Conservation (phyloP, 2,113 vertebrate genomes). For the Nannobrachium achirus region DNA sequence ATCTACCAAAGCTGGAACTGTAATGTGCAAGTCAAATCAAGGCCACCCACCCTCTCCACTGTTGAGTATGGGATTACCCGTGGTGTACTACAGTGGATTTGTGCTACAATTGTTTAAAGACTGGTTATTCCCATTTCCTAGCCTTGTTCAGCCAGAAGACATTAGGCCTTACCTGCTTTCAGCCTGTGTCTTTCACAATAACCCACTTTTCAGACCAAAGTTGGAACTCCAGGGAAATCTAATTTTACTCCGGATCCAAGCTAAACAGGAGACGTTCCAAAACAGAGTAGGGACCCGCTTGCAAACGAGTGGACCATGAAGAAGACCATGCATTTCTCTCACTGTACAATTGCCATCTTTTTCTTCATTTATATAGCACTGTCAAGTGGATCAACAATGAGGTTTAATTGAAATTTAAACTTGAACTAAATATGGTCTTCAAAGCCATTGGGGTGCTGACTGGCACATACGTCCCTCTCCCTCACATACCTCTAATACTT, state of each 20-base stretch:
- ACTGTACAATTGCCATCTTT: too few relatives aligned
- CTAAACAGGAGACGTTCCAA: constrained; percentile 7
- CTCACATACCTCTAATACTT: background rate
- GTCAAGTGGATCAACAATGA: too few relatives aligned
- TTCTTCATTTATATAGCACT: too few relatives aligned
- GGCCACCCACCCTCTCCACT: too few relatives aligned
- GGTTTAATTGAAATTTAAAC: too few relatives aligned
- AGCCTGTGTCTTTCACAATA: constrained; percentile 13
- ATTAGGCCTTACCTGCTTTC: background rate
- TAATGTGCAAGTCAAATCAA: too few relatives aligned
- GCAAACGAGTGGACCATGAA: too few relatives aligned
- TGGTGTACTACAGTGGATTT: background rate
- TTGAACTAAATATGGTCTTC: background rate
- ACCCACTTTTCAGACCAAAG: constrained; percentile 40
- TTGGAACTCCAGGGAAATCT: constrained; percentile 37
- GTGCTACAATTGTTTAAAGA: background rate
- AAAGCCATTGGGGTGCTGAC: background rate
- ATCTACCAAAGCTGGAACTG: too few relatives aligned
- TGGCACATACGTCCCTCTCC: too few relatives aligned
- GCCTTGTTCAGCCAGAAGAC: background rate
- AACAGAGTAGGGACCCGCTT: background rate
- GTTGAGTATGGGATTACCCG: too few relatives aligned
- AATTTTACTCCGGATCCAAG: constrained; percentile 53
- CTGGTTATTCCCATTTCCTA: background rate
- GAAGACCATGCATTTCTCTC: too few relatives aligned